Evolutionary conservation across 2,113 vertebrate genomes (phyloP).

Genomic region (Riparia riparia): DNA sequence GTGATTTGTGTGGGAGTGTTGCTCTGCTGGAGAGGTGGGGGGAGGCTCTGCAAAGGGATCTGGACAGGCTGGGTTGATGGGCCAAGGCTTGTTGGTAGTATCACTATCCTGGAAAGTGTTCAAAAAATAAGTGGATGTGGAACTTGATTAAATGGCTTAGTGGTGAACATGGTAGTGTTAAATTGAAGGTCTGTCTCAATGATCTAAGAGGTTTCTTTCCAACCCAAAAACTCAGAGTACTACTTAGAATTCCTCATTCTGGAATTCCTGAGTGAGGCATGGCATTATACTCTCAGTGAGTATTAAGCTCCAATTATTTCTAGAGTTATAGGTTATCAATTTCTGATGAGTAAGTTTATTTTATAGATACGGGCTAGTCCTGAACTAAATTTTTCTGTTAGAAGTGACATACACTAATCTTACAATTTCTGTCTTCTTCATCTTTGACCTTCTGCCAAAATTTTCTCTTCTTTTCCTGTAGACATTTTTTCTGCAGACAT

Average conservation of each 20-base stretch:
- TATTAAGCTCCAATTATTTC: background rate
- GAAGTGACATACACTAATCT: background rate
- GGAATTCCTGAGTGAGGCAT: background rate
- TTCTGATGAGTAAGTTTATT: background rate
- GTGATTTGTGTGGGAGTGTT: fast-evolving
- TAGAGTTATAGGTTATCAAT: background rate
- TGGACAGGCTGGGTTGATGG: background rate
- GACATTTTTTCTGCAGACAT: background rate
- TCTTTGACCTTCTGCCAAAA: background rate
- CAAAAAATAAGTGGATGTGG: background rate
- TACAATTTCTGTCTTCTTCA: background rate
- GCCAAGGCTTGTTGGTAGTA: background rate
- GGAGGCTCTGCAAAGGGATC: background rate
- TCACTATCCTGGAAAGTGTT: fast-evolving
- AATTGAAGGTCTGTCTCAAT: background rate
- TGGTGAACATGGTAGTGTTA: background rate
- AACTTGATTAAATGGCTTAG: background rate
- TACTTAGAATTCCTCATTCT: background rate
- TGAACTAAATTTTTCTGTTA: background rate
- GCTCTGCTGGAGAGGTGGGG: background rate
- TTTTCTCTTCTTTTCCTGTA: background rate
- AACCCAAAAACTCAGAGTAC: background rate
- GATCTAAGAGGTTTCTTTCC: background rate
- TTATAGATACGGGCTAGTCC: background rate
- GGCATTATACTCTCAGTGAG: background rate